Conservation (phyloP, 2,797 vertebrate genomes). For the Hoplostethus mediterraneus region DNA sequence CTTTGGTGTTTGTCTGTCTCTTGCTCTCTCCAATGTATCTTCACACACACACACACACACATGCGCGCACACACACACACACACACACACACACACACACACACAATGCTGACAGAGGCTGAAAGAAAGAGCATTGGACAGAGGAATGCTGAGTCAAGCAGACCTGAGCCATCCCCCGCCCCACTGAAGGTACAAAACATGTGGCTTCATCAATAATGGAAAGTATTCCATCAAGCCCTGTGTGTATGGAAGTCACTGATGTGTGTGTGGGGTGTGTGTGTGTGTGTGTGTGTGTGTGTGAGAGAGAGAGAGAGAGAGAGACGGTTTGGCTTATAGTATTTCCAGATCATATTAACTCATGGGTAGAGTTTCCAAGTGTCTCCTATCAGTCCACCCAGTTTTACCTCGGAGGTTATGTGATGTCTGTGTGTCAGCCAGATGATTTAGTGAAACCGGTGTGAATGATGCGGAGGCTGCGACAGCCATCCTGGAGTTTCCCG, state of each 20-base stretch:
- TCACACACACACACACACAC: conserved; percentile 28
- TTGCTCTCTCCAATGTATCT: conserved; percentile 48
- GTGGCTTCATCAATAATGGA: conserved; percentile 86
- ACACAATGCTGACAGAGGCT: conserved; percentile 76
- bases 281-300: conserved; percentile 16
- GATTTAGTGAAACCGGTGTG: conserved; percentile 26
- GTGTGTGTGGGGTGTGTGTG: conserved; percentile 15
- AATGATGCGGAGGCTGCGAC: conserved; percentile 44
- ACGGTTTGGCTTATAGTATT: conserved; percentile 24
- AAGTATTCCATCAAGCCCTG: conserved; percentile 65
- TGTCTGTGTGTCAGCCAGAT: conserved; percentile 44
- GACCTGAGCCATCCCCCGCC: conserved; percentile 65
- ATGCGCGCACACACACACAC: conserved; percentile 35
- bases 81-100: conserved; percentile 37
- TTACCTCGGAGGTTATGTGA: conserved; percentile 60
- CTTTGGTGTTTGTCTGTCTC: conserved; percentile 50
- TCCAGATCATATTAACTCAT: conserved; percentile 50
- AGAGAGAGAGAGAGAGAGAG: conserved; percentile 6
- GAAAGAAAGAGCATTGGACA: conserved; percentile 67
- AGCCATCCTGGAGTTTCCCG: conserved; percentile 41
- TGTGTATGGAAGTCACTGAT: conserved; percentile 38
- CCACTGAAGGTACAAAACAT: conserved; percentile 76
- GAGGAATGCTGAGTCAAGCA: conserved; percentile 84
- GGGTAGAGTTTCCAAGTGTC: conserved; percentile 61
- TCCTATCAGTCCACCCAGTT: conserved; percentile 70